Base-by-base conservation (phyloP, 2,113 vertebrate genomes). In the Uropsilus gracilis region DNA sequence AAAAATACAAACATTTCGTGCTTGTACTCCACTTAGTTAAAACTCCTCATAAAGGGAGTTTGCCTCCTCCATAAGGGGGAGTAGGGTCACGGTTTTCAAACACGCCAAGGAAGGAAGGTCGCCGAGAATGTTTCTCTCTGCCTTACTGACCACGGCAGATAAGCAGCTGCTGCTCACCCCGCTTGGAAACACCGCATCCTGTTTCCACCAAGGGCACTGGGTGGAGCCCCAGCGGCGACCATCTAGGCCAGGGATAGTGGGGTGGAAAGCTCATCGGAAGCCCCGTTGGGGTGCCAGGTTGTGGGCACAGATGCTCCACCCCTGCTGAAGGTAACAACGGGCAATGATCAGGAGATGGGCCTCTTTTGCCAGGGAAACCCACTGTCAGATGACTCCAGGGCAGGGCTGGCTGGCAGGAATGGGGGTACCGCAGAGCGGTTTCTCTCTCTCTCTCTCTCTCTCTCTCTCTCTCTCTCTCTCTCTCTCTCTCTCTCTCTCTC, bases 101-200 rank as follows among this genome's bases (percentile, higher is more conserved):
- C 88, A 95, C 0, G 6, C 64, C 55, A 57, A 93, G 96, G 95
- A 97, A 97, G 95, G 96, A 96, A 97, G 95, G 96, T 96, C 95
- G 93, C 50, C 0, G 50, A 93, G 63, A 95, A 81, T 73, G 68
- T 94, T 90, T 91, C 94, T 96, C 57, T 73, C 95, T 69, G 91
- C 91, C 32, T 76, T 64, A 66, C 91, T 95, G 96, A 94, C 82
- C 89, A 55, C 30, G 2, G 26, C 59, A 96, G 95, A 97, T 97
- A 97, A 97, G 96, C 91, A 42, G 30, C 81, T 72, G 77, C 73
- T 8, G 39, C 69, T 88, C 26, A 17, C n/a, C 42, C 55, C 0
- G 6, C 93, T 75, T 90, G 82, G 89, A 89, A 85, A 92, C 91
- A 78, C 22, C 28, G 37, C 86, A 96, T 97, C 97, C 96, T 96